Percentiles rank a stretch among this genome's conserved stretches.
These are phyloP conservation scores for Drosophila subquinaria DNA, from an alignment of 2,888 invertebrate genomes.

Conservation along the genomic window DNA sequence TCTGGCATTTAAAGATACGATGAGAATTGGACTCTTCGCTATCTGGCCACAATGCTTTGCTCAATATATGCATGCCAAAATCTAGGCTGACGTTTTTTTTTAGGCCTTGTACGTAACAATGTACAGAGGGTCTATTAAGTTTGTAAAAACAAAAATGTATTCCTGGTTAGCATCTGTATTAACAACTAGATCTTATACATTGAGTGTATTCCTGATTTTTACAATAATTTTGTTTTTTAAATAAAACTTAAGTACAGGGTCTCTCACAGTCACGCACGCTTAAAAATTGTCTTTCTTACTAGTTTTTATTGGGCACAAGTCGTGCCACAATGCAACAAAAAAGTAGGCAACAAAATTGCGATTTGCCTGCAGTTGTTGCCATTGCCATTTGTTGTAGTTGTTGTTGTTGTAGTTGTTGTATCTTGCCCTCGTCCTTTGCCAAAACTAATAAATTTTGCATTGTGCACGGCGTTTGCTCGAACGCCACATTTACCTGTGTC, in stretches of 20 bases:
- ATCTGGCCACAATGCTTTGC: constrained; percentile 42
- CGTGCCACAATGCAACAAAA: constrained; percentile 36
- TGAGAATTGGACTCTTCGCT: constrained; percentile 26
- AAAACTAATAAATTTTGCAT: constrained; percentile 77
- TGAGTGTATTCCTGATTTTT: too few species aligned
- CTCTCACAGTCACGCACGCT: neutral
- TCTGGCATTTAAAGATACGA: constrained; percentile 62
- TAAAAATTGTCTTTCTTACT: neutral
- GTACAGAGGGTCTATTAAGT: neutral
- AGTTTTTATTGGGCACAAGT: constrained; percentile 58
- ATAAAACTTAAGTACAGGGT: neutral
- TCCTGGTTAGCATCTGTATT: too few species aligned
- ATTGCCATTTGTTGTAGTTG: neutral
- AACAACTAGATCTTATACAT: too few species aligned
- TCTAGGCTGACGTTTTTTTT: constrained; percentile 55
- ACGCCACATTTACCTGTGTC: constrained; percentile 48
- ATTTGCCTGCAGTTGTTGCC: constrained; percentile 35
- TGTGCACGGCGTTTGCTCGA: constrained; percentile 61
- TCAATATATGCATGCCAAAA: constrained; percentile 52
- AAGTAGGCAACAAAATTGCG: constrained; percentile 46
- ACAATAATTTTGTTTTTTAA: neutral
- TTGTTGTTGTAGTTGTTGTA: constrained; percentile 9
- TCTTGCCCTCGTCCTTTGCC: constrained; percentile 46
- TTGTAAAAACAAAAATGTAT: neutral
- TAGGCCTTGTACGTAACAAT: neutral